These are phyloP conservation scores for Zaprionus bogoriensis DNA, from an alignment of 2,888 invertebrate genomes.

Conservation along the genomic window DNA sequence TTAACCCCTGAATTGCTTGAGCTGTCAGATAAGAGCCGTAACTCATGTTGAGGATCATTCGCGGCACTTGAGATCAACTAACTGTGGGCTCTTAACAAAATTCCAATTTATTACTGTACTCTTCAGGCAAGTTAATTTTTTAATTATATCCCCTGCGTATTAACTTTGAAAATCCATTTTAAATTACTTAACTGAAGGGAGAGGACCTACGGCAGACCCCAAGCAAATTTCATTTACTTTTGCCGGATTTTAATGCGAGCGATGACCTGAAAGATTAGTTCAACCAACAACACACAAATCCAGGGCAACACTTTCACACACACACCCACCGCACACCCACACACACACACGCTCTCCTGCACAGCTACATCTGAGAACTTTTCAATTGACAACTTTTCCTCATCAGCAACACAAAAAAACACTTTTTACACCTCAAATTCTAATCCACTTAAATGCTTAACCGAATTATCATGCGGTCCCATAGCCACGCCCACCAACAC, in stretches of 20 bases:
- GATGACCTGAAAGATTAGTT: slow-evolving; percentile 45
- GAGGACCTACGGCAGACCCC: too few species aligned
- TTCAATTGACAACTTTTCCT: slow-evolving; percentile 72
- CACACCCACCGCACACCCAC: slow-evolving; percentile 1
- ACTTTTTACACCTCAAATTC: slow-evolving; percentile 58
- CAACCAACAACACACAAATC: slow-evolving; percentile 11
- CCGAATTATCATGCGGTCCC: slow-evolving; percentile 67
- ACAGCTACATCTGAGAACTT: slow-evolving; percentile 53
- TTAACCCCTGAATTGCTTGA: slow-evolving; percentile 35
- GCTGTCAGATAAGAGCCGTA: neutral
- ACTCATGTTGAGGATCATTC: neutral
- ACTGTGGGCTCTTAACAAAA: neutral
- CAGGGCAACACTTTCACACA: slow-evolving; percentile 10
- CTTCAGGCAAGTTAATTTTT: neutral
- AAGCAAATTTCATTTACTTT: slow-evolving; percentile 16
- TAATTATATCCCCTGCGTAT: too few species aligned
- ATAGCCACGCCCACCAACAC: slow-evolving; percentile 34
- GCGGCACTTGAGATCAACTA: neutral
- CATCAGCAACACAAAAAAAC: slow-evolving; percentile 22
- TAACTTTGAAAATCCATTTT: slow-evolving; percentile 1
- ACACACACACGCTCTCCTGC: slow-evolving; percentile 4
- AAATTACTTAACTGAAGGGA: too few species aligned
- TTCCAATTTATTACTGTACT: neutral
- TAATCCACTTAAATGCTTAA: slow-evolving; percentile 77
- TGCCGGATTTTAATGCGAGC: slow-evolving; percentile 23